Evolutionary conservation across 2,113 vertebrate species (phyloP), one percentile per base, ranked within the genome.

Genomic region (Pollachius pollachius): DNA sequence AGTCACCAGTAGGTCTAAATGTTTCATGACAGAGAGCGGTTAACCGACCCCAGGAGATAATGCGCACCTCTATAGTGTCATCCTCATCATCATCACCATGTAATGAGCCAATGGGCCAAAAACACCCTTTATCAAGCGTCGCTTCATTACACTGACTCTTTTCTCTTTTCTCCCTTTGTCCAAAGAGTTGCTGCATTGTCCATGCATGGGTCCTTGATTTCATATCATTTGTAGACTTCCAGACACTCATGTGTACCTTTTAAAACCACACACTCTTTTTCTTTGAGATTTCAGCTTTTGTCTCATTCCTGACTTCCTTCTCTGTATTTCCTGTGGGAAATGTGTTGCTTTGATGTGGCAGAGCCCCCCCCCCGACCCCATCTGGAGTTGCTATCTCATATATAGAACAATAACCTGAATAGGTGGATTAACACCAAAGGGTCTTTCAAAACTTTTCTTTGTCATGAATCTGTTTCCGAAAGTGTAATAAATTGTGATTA

Each of bases 341-440:
- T 23, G 6, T 23, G 54, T 41, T 61, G 70, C 72, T 79, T 82
- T 70, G 72, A 85, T 84, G 81, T 82, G 74, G 74, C 67, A 69
- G 27, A 60, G 54, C 19, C 37, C 58, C 30, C 30, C 30, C 27
- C 27, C 27, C 27, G 2, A 2, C 27, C 27, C 81, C 69, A 81
- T 77, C 72, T 72, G 61, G 64, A 68, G 64, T 71, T 64, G 16
- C 66, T 72, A 52, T 59, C 67, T 78, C 65, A 79, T 58, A 69
- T 18, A 63, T 66, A 37, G 16, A 13, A 21, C 57, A 19, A 54
- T 69, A 63, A 73, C 68, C 59, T 54, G 64, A 74, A 73, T 80
- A 59, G 8, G 68, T 72, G 73, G 72, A 79, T 81, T 80, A 81
- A 69, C 37, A 72, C 68, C 59, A 48, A 61, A 67, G 52, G 64